Base-by-base conservation (phyloP, 2,113 vertebrate genomes). In the Calyptommatus sinebrachiatus region DNA sequence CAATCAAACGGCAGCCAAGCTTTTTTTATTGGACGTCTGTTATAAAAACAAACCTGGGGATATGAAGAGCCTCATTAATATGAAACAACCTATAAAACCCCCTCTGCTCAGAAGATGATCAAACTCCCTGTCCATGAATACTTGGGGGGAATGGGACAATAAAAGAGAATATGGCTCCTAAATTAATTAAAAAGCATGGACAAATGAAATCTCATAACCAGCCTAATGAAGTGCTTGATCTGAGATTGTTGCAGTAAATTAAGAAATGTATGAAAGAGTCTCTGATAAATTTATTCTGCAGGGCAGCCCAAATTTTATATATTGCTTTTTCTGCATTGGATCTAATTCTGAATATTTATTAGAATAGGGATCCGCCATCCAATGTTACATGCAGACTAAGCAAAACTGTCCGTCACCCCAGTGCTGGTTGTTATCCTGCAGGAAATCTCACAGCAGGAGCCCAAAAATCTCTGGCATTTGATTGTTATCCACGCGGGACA, bases 1-100 rank as follows among this genome's bases (percentile, higher is more conserved):
- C 63, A 69, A 28, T 69, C 71, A 46, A 78, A 69, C 28, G 22
- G 53, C 63, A 83, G 63, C 21, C 63, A 69, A 48, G 2, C 62
- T 74, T 78, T 35, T 8, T 69, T 83, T 78, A 73, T 68, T 83
- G 71, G 76, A 68, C 28, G 28, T 41, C 53, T 35, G 10, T 65
- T 74, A 62, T 78, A 78, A 78, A 83, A 63, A 73, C 65, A 74
- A 75, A 69, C 73, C 66, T 81, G 79, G 79, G 82, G 48, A 69
- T 78, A 78, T 62, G 53, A 73, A 74, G 57, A 78, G 63, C 45
- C 71, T 50, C 71, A 74, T 78, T 79, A 63, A n/a, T 73, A 73
- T 74, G 65, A 71, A 76, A 66, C 82, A 66, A 70, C 48, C 53
- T 71, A 53, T 65, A 75, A 75, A 76, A 71, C 7, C 20, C 78